Conservation (phyloP, 2,888 invertebrate genomes). For the Thalpophila matura region DNA sequence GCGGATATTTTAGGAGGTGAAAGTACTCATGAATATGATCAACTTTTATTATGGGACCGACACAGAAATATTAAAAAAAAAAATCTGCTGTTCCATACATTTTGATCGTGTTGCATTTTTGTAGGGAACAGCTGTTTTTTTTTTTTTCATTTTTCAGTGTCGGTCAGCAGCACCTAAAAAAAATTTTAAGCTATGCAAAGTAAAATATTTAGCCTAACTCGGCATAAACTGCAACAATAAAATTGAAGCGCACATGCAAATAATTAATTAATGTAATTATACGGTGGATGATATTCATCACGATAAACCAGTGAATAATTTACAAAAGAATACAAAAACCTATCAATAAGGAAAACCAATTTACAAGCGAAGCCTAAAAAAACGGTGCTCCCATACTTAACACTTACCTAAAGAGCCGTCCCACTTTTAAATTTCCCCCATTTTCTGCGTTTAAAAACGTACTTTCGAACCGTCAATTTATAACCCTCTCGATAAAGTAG, state of each 20-base stretch:
- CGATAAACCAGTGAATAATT: slow-evolving; percentile 34
- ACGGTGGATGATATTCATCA: background rate
- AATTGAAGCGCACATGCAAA: background rate
- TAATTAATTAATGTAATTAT: background rate
- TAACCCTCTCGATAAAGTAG: slow-evolving; percentile 70
- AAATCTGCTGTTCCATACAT: no score
- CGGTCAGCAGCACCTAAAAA: no score
- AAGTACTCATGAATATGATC: no score
- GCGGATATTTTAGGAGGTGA: no score
- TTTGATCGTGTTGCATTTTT: no score
- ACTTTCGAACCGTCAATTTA: slow-evolving; percentile 74
- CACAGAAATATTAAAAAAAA: no score
- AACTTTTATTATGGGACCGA: no score
- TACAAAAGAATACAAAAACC: slow-evolving; percentile 34
- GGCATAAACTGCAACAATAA: background rate
- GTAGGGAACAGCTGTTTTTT: no score
- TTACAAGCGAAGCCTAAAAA: slow-evolving; percentile 46
- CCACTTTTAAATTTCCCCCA: slow-evolving; percentile 70
- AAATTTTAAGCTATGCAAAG: no score
- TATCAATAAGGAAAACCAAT: slow-evolving; percentile 54
- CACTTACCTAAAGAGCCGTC: slow-evolving; percentile 65
- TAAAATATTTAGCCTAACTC: no score
- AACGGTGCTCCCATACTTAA: slow-evolving; percentile 43
- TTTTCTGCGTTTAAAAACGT: slow-evolving; percentile 70
- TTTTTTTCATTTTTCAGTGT: no score